Base-by-base conservation (phyloP, 2,113 vertebrate genomes). In the Halichoeres trimaculatus region DNA sequence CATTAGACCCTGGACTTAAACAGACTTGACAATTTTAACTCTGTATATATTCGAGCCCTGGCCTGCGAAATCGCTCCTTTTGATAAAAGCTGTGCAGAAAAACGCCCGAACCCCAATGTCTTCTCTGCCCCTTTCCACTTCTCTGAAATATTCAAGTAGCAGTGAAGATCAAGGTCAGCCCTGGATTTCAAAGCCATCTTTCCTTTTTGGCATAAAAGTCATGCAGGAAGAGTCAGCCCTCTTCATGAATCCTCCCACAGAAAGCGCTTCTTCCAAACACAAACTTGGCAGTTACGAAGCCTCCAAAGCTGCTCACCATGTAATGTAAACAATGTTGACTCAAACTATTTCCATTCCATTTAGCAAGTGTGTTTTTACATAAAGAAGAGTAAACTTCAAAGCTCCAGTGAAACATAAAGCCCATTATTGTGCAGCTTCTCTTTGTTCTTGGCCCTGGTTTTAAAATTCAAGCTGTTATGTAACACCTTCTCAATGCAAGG, bases 141-240 rank as follows among this genome's bases (percentile, higher is more conserved):
- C 63, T 50, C 55, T n/a, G 20, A 71, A 70, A 74, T 67, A 64
- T 76, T 79, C 58, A 66, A 74, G 47, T 12, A 24, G 63, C 47
- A 63, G 48, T 40, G 50, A 41, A 69, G 76, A 84, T 86, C 81
- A 88, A 82, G 78, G 78, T 74, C 68, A 60, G 60, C 36, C 10
- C 26, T 45, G 24, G 20, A 69, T 85, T 75, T 85, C 78, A 85
- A 75, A 85, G 75, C 66, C 14, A 4, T 70, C 47, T 54, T 12
- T 34, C 47, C n/a, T n/a, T 30, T 48, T 51, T 13, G 26, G 14
- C 62, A 4, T 8, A 73, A 68, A 34, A 14, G 17, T n/a, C 22
- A 24, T 58, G 8, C 19, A 66, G 26, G 13, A 41, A 61, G 40
- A 36, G 1, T 1, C 11, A 10, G 55, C 16, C 12, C 34, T 30